These are phyloP conservation scores for Macropus fuliginosus DNA, from an alignment of 2,797 vertebrate species.

Conservation along the genomic window DNA sequence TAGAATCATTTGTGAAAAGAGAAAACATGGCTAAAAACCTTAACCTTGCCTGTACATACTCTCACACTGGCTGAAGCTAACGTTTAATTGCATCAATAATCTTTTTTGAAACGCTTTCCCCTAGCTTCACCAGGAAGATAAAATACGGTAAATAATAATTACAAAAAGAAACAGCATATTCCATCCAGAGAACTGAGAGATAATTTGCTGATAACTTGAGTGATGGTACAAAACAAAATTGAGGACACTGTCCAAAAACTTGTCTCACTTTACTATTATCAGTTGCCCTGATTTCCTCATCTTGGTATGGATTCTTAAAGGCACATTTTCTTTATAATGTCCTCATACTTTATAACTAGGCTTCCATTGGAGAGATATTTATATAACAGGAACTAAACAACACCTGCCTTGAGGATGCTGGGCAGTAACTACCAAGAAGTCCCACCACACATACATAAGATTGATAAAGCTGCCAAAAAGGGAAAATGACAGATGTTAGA, in stretches of 20 bases:
- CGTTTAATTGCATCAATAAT: conserved; percentile 55
- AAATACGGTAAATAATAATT: conserved; percentile 14
- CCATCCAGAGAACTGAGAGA: neutral
- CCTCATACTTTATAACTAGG: neutral
- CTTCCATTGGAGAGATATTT: neutral
- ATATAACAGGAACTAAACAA: neutral
- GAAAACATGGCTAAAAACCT: conserved; percentile 64
- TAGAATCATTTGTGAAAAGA: conserved; percentile 49
- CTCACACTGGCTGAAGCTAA: conserved; percentile 17
- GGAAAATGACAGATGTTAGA: neutral
- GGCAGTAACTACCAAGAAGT: neutral
- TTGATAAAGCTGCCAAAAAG: neutral
- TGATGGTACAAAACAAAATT: neutral
- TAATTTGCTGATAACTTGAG: neutral
- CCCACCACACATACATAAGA: neutral
- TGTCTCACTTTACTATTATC: neutral
- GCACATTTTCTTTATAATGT: neutral
- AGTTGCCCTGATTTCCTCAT: neutral
- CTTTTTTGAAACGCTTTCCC: conserved; percentile 63
- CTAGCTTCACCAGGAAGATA: conserved; percentile 56
- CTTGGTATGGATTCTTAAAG: neutral
- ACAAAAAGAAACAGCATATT: conserved; percentile 30
- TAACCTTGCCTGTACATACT: conserved; percentile 36
- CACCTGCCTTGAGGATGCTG: neutral
- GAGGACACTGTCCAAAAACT: neutral